Conservation (phyloP, 2,888 invertebrate genomes). For the Ectropis crepuscularia region DNA sequence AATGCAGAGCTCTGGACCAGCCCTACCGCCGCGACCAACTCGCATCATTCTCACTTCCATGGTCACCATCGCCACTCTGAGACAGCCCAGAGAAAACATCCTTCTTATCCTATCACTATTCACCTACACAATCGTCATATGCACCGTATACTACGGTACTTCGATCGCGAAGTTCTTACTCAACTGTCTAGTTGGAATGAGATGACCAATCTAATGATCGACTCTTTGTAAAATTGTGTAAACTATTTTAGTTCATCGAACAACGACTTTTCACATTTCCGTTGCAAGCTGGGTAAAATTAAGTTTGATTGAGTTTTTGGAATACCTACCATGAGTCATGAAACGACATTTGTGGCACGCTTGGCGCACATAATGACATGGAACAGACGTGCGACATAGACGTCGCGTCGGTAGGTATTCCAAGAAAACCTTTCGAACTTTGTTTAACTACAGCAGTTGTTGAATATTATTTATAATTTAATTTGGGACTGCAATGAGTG, state of each 20-base stretch:
- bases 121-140: slow-evolving; percentile 50
- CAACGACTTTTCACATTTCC: slow-evolving; percentile 40
- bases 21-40: slow-evolving; percentile 62
- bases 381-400: slow-evolving; percentile 1
- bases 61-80: slow-evolving; percentile 59
- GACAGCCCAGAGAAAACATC: slow-evolving; percentile 51
- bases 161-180: slow-evolving; percentile 25
- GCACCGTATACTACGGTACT: slow-evolving; percentile 43
- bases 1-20: slow-evolving; percentile 84
- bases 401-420: background rate
- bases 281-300: slow-evolving; percentile 17
- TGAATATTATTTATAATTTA: background rate
- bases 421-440: slow-evolving; percentile 8
- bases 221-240: slow-evolving; percentile 24
- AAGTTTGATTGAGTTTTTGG: slow-evolving; percentile 25
- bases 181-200: slow-evolving; percentile 41
- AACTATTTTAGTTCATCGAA: slow-evolving; percentile 26
- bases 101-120: slow-evolving; percentile 52
- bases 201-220: slow-evolving; percentile 66
- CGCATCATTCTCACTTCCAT: slow-evolving; percentile 64
- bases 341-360: background rate
- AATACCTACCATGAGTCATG: slow-evolving; percentile 4
- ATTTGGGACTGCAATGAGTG: slow-evolving; percentile 30
- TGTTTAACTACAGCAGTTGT: slow-evolving; percentile 4
- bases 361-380: slow-evolving; percentile 1